Base-by-base conservation (phyloP, 2,113 vertebrate genomes). In the Hemiprocne comata region DNA sequence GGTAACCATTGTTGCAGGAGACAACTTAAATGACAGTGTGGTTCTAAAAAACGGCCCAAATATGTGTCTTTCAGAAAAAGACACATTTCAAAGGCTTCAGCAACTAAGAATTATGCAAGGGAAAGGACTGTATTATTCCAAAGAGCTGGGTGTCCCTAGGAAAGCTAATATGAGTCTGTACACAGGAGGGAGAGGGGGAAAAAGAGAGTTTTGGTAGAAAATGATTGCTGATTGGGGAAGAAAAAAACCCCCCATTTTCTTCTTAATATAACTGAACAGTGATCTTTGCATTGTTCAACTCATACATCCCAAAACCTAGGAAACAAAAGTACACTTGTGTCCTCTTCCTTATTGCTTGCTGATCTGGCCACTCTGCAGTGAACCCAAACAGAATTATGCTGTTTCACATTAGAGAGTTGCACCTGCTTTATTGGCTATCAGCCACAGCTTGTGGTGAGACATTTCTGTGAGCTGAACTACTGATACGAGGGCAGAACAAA, bases 171-270 rank as follows among this genome's bases (percentile, higher is more conserved):
- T 20, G 11, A 57, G 21, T 25, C 26, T 89, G 19, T 16, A 10
- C 50, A 36, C 0, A 0, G 51, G 51, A 53, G 51, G 25, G 25
- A 0, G 16, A 11, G 5, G 19, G 10, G 2, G 5, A 9, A 4
- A 44, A 38, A 36, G 7, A 53, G 15, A 60, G 3, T 40, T 67
- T 81, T 44, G 21, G 12, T 44, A 57, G 61, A 81, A 89, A 80
- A 88, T 14, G 12, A 16, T 1, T 64, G 8, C 21, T 65, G 17
- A 31, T 0, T 36, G 31, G 8, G 4, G 34, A 60, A 64, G 11
- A 23, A 55, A 62, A 36, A 82, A 46, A 70, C 18, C 46, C 21
- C 3, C 40, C 3, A 65, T n/a, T 53, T 81, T 36, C 20, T 42
- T 62, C 44, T 53, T 51, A 38, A 55, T 40, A 40, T 40, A 77